phyloP scores from a whole-genome alignment of 2,113 vertebrate species.

The Benthochromis sp. region DNA sequence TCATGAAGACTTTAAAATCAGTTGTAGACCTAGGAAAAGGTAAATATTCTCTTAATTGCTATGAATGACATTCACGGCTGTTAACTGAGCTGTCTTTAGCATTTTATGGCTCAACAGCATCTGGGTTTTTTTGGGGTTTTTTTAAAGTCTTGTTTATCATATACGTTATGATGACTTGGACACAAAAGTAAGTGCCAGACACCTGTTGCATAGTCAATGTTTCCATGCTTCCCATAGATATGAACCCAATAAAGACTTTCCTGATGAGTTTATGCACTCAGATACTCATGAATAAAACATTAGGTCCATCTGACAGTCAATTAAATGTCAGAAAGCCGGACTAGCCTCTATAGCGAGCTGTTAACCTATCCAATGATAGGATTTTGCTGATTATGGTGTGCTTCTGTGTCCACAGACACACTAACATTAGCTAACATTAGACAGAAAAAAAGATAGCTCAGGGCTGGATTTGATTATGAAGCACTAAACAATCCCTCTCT shows the following conservation, averaged over 20 bases:
- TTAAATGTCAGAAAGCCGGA: neutral
- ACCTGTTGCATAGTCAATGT: neutral
- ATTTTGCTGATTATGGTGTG: neutral
- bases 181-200: neutral
- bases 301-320: neutral
- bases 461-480: neutral
- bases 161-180: neutral
- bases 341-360: neutral
- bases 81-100: neutral
- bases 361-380: neutral
- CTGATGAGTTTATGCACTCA: neutral
- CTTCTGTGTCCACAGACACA: neutral
- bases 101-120: neutral
- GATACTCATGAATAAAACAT: neutral
- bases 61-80: neutral
- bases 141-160: neutral
- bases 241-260: neutral
- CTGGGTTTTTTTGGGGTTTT: fast-evolving
- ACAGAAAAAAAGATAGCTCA: neutral
- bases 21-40: neutral
- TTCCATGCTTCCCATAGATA: neutral
- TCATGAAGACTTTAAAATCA: neutral
- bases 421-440: neutral
- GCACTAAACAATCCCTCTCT: neutral
- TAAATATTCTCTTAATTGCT: neutral